Conservation (phyloP, 1,140 invertebrate species). For the Lepidurus apus region DNA sequence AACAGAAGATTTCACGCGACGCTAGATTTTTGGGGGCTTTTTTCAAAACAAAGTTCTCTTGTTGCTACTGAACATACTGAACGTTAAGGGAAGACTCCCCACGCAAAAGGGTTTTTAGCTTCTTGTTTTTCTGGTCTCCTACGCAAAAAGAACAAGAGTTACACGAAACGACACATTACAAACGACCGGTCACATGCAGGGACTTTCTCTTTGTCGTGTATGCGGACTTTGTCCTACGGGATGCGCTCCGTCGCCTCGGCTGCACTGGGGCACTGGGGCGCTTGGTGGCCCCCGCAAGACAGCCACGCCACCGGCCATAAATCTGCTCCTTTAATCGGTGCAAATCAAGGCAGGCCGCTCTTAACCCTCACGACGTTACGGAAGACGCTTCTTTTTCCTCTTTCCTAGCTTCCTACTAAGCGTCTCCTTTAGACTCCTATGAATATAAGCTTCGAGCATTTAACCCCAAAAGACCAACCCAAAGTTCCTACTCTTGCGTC, state of each 20-base stretch:
- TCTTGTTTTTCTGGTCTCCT: background rate
- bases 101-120: too few species aligned
- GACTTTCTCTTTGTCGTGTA: background rate
- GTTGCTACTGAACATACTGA: too few species aligned
- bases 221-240: background rate
- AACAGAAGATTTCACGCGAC: too few species aligned
- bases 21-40: too few species aligned
- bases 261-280: background rate
- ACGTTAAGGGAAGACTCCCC: too few species aligned
- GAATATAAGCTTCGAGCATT: too few species aligned
- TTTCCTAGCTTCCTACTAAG: too few species aligned
- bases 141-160: background rate
- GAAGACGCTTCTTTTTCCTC: too few species aligned
- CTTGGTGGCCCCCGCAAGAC: background rate
- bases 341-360: conserved; percentile 13
- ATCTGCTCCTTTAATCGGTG: background rate
- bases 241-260: background rate
- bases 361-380: background rate
- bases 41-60: too few species aligned
- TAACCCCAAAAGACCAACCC: too few species aligned
- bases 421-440: too few species aligned
- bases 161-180: background rate
- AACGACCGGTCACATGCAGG: background rate
- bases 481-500: background rate
- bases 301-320: background rate